Evolutionary conservation across 1,140 invertebrate genomes (phyloP).

Genomic region (Meloidogyne exigua): DNA sequence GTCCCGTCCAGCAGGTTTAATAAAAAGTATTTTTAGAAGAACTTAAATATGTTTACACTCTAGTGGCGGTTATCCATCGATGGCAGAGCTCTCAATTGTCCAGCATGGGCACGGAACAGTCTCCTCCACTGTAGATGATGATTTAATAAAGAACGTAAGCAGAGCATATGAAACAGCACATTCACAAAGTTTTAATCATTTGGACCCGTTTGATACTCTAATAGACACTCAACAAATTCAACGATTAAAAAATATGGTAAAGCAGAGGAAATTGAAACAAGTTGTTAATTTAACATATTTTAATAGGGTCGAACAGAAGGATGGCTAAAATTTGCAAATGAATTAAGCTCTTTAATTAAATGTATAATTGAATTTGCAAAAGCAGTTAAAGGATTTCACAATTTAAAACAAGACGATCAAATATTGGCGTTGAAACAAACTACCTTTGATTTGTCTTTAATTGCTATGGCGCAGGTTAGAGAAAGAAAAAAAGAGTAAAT

Average conservation of each 20-base stretch:
- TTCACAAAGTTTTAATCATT: conserved; percentile 28
- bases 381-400: conserved; percentile 29
- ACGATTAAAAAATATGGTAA: conserved; percentile 34
- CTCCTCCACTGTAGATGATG: conserved; percentile 47
- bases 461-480: conserved; percentile 38
- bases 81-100: conserved; percentile 5
- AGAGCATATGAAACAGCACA: conserved; percentile 41
- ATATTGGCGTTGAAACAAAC: conserved; percentile 40
- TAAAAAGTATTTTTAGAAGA: too few species aligned
- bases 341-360: conserved; percentile 48
- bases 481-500: background rate
- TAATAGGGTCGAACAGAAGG: conserved; percentile 44
- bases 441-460: conserved; percentile 44
- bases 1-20: conserved; percentile 35
- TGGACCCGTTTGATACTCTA: conserved; percentile 11
- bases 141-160: conserved; percentile 34
- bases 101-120: conserved; percentile 26
- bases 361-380: conserved; percentile 55
- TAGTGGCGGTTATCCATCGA: conserved; percentile 35
- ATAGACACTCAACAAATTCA: conserved; percentile 28
- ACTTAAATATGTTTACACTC: background rate
- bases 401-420: conserved; percentile 41
- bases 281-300: conserved; percentile 16
- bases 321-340: conserved; percentile 45
- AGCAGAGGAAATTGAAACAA: background rate